These are phyloP conservation scores for Phodopus roborovskii DNA, from an alignment of 2,113 vertebrate genomes.

Conservation along the genomic window DNA sequence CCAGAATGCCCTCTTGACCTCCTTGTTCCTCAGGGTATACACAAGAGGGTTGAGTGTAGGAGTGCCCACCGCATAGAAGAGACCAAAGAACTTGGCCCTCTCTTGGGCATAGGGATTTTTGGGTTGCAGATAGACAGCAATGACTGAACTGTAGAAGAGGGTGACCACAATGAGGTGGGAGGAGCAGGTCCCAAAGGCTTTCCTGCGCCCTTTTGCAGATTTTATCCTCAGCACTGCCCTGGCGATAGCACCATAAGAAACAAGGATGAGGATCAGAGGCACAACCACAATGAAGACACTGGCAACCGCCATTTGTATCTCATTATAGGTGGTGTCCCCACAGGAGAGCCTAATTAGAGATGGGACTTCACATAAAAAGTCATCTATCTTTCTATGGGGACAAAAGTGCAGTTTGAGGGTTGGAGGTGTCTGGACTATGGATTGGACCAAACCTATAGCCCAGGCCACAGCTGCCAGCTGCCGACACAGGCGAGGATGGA, in stretches of 20 bases:
- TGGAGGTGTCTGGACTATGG: constrained; percentile 11
- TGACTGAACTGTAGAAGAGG: not conserved
- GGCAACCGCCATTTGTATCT: constrained; percentile 30
- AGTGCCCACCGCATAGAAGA: constrained; percentile 18
- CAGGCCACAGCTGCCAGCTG: not conserved
- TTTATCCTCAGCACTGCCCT: not conserved
- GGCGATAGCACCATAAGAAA: constrained; percentile 54
- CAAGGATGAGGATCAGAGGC: constrained; percentile 57
- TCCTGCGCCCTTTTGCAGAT: not conserved
- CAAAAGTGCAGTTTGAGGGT: constrained; percentile 64
- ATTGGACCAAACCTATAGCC: constrained; percentile 7
- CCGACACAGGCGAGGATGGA: not conserved
- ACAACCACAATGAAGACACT: constrained; percentile 21
- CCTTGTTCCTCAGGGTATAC: constrained; percentile 57
- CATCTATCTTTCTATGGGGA: not conserved
- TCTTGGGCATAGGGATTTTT: not conserved
- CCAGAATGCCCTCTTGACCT: constrained; percentile 12
- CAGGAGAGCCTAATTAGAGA: not conserved
- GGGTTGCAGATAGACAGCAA: not conserved
- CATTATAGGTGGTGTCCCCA: constrained; percentile 43
- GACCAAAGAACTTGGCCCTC: not conserved
- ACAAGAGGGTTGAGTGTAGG: constrained; percentile 47
- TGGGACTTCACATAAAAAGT: not conserved
- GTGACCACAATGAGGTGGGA: not conserved
- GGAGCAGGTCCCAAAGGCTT: not conserved